Evolutionary conservation across 2,797 vertebrate genomes (phyloP).

Genomic region (Darevskia nairensis): DNA sequence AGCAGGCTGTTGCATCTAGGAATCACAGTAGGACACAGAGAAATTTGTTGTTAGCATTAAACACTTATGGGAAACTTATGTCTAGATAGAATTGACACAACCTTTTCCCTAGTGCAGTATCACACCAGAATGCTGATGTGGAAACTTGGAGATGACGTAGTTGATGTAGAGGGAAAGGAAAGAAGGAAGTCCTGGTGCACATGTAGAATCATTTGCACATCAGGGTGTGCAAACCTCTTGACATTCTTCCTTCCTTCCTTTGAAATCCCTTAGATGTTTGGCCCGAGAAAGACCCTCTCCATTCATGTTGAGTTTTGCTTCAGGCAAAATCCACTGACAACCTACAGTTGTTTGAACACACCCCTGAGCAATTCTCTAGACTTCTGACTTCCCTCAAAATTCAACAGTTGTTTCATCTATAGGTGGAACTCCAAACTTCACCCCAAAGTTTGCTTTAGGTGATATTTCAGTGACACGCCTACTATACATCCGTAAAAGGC

Average conservation of each 20-base stretch:
- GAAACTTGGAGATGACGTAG: not conserved
- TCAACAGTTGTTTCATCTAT: not conserved
- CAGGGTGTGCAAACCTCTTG: not conserved
- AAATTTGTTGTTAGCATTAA: not conserved
- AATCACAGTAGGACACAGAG: not conserved
- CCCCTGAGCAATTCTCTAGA: not conserved
- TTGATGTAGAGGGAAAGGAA: not conserved
- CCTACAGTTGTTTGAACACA: not conserved
- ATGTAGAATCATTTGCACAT: not conserved
- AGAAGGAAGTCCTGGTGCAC: not conserved
- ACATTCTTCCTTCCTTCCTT: not conserved
- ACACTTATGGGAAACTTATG: not conserved
- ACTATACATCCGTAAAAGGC: not conserved
- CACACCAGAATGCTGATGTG: not conserved
- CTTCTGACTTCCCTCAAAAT: not conserved
- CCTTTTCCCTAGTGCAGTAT: too few relatives aligned
- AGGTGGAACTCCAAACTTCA: not conserved
- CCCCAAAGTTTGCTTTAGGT: not conserved
- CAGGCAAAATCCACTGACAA: not conserved
- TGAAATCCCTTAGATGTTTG: not conserved
- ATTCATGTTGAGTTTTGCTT: not conserved
- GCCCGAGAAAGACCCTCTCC: not conserved
- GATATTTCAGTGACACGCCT: not conserved
- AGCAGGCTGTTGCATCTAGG: not conserved
- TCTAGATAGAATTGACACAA: too few relatives aligned